These are phyloP conservation scores for Bombus consobrinus DNA, from an alignment of 1,140 invertebrate species.

Conservation along the genomic window DNA sequence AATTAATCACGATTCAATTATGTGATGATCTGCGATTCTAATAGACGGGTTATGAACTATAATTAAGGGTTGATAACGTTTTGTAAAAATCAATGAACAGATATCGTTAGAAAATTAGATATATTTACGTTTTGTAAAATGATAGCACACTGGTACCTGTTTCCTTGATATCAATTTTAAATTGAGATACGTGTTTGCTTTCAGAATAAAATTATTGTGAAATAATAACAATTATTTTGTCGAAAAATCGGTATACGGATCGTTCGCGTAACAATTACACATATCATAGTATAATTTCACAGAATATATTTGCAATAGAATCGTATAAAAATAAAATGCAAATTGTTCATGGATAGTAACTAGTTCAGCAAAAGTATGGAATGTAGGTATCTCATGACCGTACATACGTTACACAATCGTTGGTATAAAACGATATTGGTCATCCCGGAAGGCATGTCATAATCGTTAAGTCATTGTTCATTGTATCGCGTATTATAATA, in stretches of 20 bases:
- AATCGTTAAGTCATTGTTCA: neutral
- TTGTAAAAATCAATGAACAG: neutral
- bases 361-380: conserved; percentile 27
- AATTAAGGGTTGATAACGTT: neutral
- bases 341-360: conserved; percentile 13
- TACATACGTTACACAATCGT: neutral
- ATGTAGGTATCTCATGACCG: conserved; percentile 10
- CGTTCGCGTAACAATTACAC: neutral
- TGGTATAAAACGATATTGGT: conserved; percentile 5
- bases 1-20: neutral
- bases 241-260: neutral
- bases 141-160: neutral
- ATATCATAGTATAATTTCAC: neutral
- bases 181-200: neutral
- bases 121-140: neutral
- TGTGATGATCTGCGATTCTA: neutral
- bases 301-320: conserved; percentile 1
- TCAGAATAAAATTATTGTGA: neutral
- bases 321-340: conserved; percentile 41
- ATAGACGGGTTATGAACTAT: neutral
- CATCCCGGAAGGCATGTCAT: conserved; percentile 9
- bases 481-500: neutral
- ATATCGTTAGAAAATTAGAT: conserved; percentile 14
- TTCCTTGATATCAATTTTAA: neutral
- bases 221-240: conserved; percentile 18